These are phyloP conservation scores for Cancer borealis DNA, from an alignment of 2,888 invertebrate genomes.

Conservation along the genomic window DNA sequence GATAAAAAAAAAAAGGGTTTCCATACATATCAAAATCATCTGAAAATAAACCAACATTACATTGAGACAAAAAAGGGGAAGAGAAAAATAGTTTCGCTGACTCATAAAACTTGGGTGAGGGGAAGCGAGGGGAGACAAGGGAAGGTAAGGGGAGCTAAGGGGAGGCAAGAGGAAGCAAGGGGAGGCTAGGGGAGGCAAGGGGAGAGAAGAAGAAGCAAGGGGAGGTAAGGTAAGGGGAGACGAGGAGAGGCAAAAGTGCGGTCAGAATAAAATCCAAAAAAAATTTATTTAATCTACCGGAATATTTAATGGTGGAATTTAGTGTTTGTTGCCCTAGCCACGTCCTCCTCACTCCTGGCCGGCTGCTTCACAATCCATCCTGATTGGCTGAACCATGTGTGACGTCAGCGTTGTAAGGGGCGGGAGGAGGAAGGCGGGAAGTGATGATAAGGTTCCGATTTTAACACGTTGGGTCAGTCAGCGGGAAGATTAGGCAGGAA, in stretches of 20 bases:
- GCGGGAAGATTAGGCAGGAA: neutral
- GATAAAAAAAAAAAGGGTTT: no score
- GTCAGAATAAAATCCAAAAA: neutral
- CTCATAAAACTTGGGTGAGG: neutral
- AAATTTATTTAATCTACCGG: neutral
- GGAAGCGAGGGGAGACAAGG: neutral
- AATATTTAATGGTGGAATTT: neutral
- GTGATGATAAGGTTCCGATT: neutral
- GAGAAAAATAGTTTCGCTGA: neutral
- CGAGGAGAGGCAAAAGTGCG: neutral
- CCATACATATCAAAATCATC: no score
- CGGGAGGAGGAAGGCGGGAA: neutral
- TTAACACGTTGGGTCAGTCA: neutral
- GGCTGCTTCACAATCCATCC: neutral
- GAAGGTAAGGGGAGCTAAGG: neutral
- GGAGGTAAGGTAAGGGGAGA: neutral
- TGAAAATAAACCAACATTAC: no score
- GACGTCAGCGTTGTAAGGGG: neutral
- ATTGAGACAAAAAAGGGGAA: neutral
- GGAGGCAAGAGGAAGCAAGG: neutral
- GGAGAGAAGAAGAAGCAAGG: neutral
- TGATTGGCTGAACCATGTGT: neutral
- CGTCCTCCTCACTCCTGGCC: neutral
- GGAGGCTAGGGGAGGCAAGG: neutral
- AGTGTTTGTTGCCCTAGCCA: neutral